Percentiles rank a stretch among this genome's conserved stretches.
Conservation (phyloP, 35 echinoderm and acorn worm species). For the Patiria miniata region DNA sequence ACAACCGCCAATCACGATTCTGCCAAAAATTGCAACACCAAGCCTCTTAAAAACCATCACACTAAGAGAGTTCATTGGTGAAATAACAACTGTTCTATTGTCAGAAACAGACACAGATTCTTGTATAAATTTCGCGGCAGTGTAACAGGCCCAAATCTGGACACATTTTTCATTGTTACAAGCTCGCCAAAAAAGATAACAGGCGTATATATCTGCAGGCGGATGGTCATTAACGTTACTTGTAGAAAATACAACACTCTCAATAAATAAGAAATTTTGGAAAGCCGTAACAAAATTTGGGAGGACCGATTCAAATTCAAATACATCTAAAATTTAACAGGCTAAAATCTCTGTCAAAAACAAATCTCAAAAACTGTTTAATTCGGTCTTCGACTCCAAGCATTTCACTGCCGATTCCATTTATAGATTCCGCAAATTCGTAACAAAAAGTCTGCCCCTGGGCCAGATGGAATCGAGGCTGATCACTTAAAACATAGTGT, state of each 20-base stretch:
- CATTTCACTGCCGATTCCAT: background rate
- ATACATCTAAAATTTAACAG: background rate
- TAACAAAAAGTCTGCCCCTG: constrained; percentile 2
- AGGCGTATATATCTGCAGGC: background rate
- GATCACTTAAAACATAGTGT: background rate
- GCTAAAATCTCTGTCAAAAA: constrained; percentile 1
- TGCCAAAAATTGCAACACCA: background rate
- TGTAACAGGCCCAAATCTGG: background rate
- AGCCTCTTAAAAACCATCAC: background rate
- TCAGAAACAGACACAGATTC: background rate
- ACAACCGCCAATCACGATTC: background rate
- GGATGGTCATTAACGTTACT: background rate
- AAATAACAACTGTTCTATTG: background rate
- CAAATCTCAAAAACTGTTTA: background rate
- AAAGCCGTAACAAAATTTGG: background rate
- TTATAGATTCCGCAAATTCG: background rate
- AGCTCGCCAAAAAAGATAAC: background rate
- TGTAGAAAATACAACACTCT: background rate
- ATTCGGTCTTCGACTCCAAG: background rate
- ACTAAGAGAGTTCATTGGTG: constrained; percentile 7
- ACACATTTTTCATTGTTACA: background rate
- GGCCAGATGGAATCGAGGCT: background rate
- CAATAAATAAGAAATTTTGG: constrained; percentile 9
- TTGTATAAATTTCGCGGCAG: background rate
- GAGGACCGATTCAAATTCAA: background rate